phyloP scores from a whole-genome alignment of 2,888 invertebrate species.

The Lypha dubia region DNA sequence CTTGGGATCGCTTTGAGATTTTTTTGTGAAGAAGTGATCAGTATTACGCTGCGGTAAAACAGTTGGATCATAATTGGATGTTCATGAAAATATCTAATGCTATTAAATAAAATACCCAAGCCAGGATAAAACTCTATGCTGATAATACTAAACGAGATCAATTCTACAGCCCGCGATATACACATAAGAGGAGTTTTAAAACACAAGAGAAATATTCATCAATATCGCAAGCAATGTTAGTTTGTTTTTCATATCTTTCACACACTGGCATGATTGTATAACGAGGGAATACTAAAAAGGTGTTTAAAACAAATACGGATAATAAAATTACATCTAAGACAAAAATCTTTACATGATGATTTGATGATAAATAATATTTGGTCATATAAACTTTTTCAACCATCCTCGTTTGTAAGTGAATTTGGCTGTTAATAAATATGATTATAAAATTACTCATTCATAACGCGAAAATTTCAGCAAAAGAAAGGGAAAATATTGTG shows the following conservation, averaged over 20 bases:
- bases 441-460: slow-evolving; percentile 80
- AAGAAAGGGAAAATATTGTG: slow-evolving; percentile 39
- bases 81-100: no score
- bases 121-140: no score
- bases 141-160: slow-evolving; percentile 39
- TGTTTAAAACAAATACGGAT: background rate
- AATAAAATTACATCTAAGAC: no score
- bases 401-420: background rate
- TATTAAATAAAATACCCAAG: no score
- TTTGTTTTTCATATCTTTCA: background rate
- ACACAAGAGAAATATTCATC: slow-evolving; percentile 4
- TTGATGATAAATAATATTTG: background rate
- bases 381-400: background rate
- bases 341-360: no score
- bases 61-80: no score
- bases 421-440: slow-evolving; percentile 77
- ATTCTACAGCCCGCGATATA: slow-evolving; percentile 16
- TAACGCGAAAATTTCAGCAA: slow-evolving; percentile 69
- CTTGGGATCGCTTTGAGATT: no score
- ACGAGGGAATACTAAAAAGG: background rate
- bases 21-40: no score
- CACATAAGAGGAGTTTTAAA: slow-evolving; percentile 29
- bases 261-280: background rate
- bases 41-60: no score
- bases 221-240: slow-evolving; percentile 1